Conservation (phyloP, 2,797 vertebrate species). For the Neosalanx taihuensis region DNA sequence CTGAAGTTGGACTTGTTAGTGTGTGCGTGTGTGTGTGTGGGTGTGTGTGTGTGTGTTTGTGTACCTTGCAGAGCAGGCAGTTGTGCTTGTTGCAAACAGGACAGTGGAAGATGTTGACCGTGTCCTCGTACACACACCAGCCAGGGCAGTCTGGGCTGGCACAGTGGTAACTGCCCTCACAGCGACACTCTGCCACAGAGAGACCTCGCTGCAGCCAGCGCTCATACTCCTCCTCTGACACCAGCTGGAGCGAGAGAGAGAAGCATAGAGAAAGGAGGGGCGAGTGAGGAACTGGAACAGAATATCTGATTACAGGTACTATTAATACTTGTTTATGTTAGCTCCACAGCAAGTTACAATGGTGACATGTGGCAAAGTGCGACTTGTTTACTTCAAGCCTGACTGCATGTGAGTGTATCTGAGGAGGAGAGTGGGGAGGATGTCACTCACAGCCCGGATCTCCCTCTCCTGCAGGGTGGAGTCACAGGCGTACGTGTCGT, state of each 20-base stretch:
- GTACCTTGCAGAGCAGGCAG: slow-evolving; percentile 86
- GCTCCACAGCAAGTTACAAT: too few relatives aligned
- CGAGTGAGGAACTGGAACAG: not conserved
- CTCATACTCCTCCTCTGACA: slow-evolving; percentile 78
- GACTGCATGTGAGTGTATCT: not conserved
- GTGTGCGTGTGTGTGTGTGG: slow-evolving; percentile 6
- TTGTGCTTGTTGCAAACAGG: slow-evolving; percentile 82
- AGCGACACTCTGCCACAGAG: slow-evolving; percentile 82
- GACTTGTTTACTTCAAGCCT: too few relatives aligned
- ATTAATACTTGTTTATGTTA: too few relatives aligned
- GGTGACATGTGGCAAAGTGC: too few relatives aligned
- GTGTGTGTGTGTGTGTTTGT: not conserved
- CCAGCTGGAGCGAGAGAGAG: slow-evolving; percentile 65
- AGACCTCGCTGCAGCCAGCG: slow-evolving; percentile 82
- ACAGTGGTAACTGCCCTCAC: slow-evolving; percentile 86
- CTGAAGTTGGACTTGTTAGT: not conserved
- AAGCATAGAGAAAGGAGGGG: too few relatives aligned
- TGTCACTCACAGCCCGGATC: slow-evolving; percentile 79
- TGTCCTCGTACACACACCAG: slow-evolving; percentile 86
- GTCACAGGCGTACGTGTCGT: slow-evolving; percentile 78
- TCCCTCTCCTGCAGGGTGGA: slow-evolving; percentile 83
- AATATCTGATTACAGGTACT: not conserved
- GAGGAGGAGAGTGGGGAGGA: too few relatives aligned
- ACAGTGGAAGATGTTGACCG: slow-evolving; percentile 81
- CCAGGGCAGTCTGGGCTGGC: slow-evolving; percentile 78